Base-by-base conservation (phyloP, 2,113 vertebrate species). In the Notiomystis cincta region DNA sequence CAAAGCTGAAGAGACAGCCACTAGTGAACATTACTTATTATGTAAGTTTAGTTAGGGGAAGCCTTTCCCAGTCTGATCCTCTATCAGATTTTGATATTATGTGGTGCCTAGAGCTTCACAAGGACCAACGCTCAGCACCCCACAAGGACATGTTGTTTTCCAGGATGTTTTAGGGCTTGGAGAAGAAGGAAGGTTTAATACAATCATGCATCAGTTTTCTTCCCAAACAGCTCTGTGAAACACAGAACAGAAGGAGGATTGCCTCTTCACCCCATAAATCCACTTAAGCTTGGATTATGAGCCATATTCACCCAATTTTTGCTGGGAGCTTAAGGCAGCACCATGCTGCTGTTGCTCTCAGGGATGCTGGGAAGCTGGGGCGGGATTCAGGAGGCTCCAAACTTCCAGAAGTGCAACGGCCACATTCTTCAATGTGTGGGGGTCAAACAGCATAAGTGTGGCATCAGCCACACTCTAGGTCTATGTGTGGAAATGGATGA, bases 281-380 rank as follows among this genome's bases (percentile, higher is more conserved):
- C 82, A 95, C 85, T 97, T 96, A 96, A 90, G 48, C 82, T 92
- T 82, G 78, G 91, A 94, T 97, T 96, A 95, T 77, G 90, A 96
- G 90, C 66, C 81, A 88, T 95, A 96, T 96, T 95, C 95, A 97
- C 95, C 92, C 95, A 94, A 93, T 91, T 95, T 95, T 94, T 97
- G 31, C 79, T 69, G 56, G 57, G 77, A 94, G 88, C 88, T 96
- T 96, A 97, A 77, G 65, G 75, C 53, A 90, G 81, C 57, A 80
- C 44, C 35, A 30, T 35, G 62, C 50, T 92, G 47, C 64, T 31
- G 5, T 25, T 64, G 69, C 47, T 53, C 45, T 77, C 67, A 5
- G 2, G 58, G 75, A 58, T 57, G 48, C 67, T 90, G 57, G 60
- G 83, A 93, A 91, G 51, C 78, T 84, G n/a, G 58, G 53, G 51